Evolutionary conservation across 2,113 vertebrate species (phyloP), one percentile per base, ranked within the genome.

Genomic region (Oncorhynchus gorbuscha): DNA sequence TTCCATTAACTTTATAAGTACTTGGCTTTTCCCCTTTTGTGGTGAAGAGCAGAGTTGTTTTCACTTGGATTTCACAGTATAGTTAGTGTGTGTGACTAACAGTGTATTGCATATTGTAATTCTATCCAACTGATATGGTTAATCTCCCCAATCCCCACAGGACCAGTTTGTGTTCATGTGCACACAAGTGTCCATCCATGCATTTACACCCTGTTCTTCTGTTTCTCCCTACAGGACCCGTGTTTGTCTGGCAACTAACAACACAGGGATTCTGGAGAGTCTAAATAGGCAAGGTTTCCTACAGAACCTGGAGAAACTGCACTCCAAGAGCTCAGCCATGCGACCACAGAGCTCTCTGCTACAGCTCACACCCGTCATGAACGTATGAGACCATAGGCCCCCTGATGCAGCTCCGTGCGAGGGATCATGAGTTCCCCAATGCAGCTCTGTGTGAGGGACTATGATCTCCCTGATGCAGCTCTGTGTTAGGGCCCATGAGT

Each of bases 331-430:
- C 72, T 89, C 80, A 78, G 89, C 82, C 72, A 90, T 91, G 58
- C 85, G 91, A 8, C 64, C 91, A 13, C 89, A 92, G 62, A 92
- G 85, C 79, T 93, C 92, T 4, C 91, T 94, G 67, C 89, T 96
- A 32, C 94, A 95, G 62, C 88, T 95, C 55, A 95, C 93, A 59
- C 91, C 96, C 30, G 93, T 93, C 68, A 93, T 95, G 93, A 97
- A 94, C 76, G 93, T 95, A 79, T 96, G 88, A 82, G 75, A 62
- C 9, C 28, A 66, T 22, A 5, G 9, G 28, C 61, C 35, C 28
- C 59, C 9, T 62, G 48, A 32, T 55, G 74, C 59, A 61, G 66
- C 72, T 51, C 30, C 59, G 51, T 62, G 32, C 20, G n/a, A 49
- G 69, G 45, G 39, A 20, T 32, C 45, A 61, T 69, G 28, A 66